These are phyloP conservation scores for Abrostola tripartita DNA, from an alignment of 2,888 invertebrate species.

Conservation along the genomic window DNA sequence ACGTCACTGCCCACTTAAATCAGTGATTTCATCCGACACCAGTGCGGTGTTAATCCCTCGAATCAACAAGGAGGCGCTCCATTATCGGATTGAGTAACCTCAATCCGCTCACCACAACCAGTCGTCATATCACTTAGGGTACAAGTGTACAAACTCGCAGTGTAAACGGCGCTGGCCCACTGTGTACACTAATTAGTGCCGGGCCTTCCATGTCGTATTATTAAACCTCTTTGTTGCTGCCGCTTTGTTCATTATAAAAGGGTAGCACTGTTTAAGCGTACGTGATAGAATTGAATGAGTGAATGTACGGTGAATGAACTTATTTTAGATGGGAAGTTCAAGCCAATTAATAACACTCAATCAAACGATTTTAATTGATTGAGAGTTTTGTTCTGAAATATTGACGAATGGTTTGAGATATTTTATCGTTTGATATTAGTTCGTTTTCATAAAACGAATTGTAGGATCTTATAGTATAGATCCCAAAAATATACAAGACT, in stretches of 20 bases:
- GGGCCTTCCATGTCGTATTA: constrained; percentile 27
- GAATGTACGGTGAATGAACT: constrained; percentile 19
- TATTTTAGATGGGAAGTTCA: constrained; percentile 15
- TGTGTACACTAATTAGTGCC: constrained; percentile 47
- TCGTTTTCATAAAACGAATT: no score
- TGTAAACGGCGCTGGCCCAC: constrained; percentile 14
- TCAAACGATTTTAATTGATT: no score
- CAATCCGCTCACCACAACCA: constrained; percentile 7
- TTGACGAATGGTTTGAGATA: no score
- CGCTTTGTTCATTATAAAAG: constrained; percentile 37
- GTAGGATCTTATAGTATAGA: no score
- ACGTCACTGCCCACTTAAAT: not conserved
- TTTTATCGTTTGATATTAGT: no score
- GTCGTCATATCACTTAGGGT: constrained; percentile 3
- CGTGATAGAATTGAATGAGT: constrained; percentile 19
- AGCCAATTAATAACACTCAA: no score
- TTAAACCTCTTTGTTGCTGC: constrained; percentile 43
- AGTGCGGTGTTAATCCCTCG: not conserved
- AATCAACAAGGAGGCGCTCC: not conserved
- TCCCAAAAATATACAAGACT: no score
- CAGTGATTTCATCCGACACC: not conserved
- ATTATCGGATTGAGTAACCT: not conserved
- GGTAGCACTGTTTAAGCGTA: constrained; percentile 31
- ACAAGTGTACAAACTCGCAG: constrained; percentile 2
- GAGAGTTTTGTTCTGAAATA: no score